These are phyloP conservation scores for Cladopsammia gracilis DNA, from an alignment of 64 coral and sea anemone species.

Conservation along the genomic window DNA sequence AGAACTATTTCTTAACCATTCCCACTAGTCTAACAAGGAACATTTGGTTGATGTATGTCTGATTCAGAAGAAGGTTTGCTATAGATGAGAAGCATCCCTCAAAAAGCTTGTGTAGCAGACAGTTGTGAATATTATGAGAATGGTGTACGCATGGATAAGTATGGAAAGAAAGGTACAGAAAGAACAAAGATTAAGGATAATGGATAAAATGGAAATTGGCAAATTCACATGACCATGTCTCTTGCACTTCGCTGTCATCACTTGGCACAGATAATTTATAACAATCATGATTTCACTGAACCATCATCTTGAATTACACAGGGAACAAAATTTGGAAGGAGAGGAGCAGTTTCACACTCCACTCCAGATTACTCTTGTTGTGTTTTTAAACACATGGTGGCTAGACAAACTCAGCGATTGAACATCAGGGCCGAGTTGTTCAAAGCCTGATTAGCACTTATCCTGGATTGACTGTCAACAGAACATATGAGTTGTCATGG, in stretches of 20 bases:
- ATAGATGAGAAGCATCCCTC: neutral
- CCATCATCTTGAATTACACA: neutral
- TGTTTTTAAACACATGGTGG: too few species aligned
- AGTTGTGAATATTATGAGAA: neutral
- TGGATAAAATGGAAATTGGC: conserved; percentile 6
- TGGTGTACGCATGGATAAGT: conserved; percentile 5
- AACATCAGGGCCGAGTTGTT: too few species aligned
- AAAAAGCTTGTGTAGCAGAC: neutral
- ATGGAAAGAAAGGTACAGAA: neutral
- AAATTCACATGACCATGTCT: conserved; percentile 56
- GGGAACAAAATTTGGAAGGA: too few species aligned
- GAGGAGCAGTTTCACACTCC: too few species aligned
- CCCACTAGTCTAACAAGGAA: conserved; percentile 21
- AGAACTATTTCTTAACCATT: conserved; percentile 4
- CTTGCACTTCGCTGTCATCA: conserved; percentile 99
- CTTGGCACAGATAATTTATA: conserved; percentile 37
- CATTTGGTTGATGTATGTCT: neutral
- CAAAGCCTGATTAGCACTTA: too few species aligned
- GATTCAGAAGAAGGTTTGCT: neutral
- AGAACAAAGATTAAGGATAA: neutral
- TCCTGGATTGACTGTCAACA: too few species aligned
- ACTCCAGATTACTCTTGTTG: too few species aligned
- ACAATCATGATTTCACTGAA: neutral
- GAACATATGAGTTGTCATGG: too few species aligned
- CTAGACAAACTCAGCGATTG: too few species aligned